Evolutionary conservation across 2,797 vertebrate species (phyloP), one percentile per base, ranked within the genome.

Genomic region (Enteromius anoplus): DNA sequence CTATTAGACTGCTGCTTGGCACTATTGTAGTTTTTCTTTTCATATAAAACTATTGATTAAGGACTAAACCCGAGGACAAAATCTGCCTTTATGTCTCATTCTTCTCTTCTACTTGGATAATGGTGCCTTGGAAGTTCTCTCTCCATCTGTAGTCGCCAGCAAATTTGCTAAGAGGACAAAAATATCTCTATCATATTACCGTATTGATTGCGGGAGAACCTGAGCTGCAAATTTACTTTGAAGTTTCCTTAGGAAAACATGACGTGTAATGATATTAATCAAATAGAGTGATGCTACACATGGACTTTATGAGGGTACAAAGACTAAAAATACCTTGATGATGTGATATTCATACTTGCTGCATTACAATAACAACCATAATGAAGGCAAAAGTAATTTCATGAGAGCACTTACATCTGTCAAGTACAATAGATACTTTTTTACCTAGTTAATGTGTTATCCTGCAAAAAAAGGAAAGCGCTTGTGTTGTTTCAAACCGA

Each of bases 191-290:
- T 75, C 78, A 51, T 47, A 71, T 83, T 71, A 78, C 82, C 47
- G 64, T 81, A 85, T 85, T 76, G 78, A 81, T 85, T 85, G 71
- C 32, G 60, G 69, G n/a, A 68, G 77, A 85, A 85, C 71, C 51
- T 69, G 71, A 84, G 75, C 53, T 80, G 47, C 78, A 58, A 75
- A 49, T 66, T 76, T 75, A 76, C 71, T 78, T 85, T n/a, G 66
- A 78, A 78, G 75, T 60, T 78, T 72, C 82, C 53, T 62, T 29
- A 71, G 29, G 29, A 83, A 83, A 83, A 71, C 75, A 49, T 71
- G 66, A 83, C 11, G 15, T 71, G 42, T 40, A 78, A 71, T 78
- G 55, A 40, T 78, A 78, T 70, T 78, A 70, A 83, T 77, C 42
- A 83, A 78, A 49, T 58, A 71, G 53, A 78, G 65, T 76, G 65